Evolutionary conservation across 2,113 vertebrate species (phyloP), one percentile per base, ranked within the genome.

Genomic region (Tapirus terrestris): DNA sequence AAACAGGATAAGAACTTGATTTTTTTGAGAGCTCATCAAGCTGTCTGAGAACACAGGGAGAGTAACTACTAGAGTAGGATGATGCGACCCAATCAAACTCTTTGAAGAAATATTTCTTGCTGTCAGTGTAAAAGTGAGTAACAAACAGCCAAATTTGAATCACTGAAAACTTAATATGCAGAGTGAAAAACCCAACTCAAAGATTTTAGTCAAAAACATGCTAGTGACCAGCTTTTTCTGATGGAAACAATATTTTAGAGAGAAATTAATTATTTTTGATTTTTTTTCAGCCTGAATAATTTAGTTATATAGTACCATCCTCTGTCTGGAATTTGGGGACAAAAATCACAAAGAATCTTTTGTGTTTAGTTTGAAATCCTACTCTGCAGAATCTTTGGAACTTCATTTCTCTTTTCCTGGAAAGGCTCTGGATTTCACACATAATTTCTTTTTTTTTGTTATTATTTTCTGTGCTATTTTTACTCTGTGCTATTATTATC

Each of bases 391-490:
- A 81, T 25, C 16, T 61, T 60, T 79, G 63, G 36, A 84, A 13
- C 16, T 43, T 70, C 48, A 20, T 36, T 92, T 81, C 6, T 3
- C 21, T 85, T 20, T 73, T 82, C 8, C n/a, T 56, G n/a, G 29
- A 18, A 36, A 85, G 4, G 29, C 1, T 25, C 25, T 45, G 5
- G 3, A 31, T 45, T 21, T 2, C 39, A 43, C 1, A 12, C 0
- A 51, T 33, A 9, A 45, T 65, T 92, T 86, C 16, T 87, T 72
- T 8, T 72, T 8, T 48, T 48, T 56, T 51, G 13, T 85, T 83
- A 53, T n/a, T 79, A 70, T 91, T 94, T 87, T 53, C 12, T 83
- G 45, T 63, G 23, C 18, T 14, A 53, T 53, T 53, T 53, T 53
- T 63, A 14, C 11, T 53, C 51, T 45, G 27, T 80, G 23, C 8